A percentile compares a stretch with the other conserved stretches of the same genome.
Conservation (phyloP, 2,113 vertebrate species). For the Microtus ochrogaster region DNA sequence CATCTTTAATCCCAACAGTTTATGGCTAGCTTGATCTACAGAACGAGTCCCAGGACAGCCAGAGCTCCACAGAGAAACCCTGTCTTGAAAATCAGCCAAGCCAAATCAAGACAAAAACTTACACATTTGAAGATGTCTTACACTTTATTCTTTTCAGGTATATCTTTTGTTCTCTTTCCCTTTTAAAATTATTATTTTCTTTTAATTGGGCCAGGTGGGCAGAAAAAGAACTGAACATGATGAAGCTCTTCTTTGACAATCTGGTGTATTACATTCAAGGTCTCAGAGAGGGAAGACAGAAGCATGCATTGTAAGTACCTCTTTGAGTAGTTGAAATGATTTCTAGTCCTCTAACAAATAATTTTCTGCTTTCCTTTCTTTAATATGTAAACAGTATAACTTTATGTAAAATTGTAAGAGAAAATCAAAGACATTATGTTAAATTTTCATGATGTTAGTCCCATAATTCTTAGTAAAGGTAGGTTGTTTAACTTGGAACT, state of each 20-base stretch:
- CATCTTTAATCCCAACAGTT: not conserved
- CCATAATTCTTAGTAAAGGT: not conserved
- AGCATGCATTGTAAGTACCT: conserved; percentile 96
- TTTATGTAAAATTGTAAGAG: conserved; percentile 16
- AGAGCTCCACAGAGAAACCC: not conserved
- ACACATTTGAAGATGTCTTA: not conserved
- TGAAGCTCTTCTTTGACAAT: conserved; percentile 99
- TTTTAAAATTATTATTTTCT: conserved; percentile 60
- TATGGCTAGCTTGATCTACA: not conserved
- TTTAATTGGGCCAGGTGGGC: conserved; percentile 93
- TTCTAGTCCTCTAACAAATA: conserved; percentile 12
- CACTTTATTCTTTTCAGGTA: not conserved
- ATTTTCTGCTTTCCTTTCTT: not conserved
- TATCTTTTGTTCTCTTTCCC: conserved; percentile 2
- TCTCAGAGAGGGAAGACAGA: conserved; percentile 94
- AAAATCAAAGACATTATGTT: not conserved
- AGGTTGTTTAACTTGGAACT: not conserved
- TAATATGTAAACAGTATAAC: not conserved
- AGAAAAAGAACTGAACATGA: conserved; percentile 99
- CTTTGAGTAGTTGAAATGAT: not conserved
- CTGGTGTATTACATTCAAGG: conserved; percentile 98
- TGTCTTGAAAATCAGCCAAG: not conserved
- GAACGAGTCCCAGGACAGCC: not conserved
- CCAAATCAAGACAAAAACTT: not conserved
- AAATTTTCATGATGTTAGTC: conserved; percentile 6